Conservation (phyloP, 2,113 vertebrate genomes). For the Strix uralensis region DNA sequence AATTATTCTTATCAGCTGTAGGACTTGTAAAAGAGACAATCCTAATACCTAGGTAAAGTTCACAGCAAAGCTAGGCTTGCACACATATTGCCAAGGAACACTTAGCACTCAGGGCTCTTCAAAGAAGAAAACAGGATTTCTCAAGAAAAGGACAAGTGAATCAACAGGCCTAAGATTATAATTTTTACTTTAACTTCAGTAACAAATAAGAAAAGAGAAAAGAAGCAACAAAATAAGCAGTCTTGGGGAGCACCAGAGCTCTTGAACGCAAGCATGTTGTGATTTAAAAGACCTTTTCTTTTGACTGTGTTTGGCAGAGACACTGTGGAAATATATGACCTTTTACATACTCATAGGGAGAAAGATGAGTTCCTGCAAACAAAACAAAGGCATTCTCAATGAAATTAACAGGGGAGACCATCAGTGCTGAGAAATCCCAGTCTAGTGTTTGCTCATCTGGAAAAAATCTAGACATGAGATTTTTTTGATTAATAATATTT, state of each 20-base stretch:
- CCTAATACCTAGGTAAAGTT: background rate
- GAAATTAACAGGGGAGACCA: background rate
- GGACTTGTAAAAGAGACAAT: background rate
- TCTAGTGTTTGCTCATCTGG: slow-evolving; percentile 42
- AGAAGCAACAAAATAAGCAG: background rate
- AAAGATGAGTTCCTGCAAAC: slow-evolving; percentile 45
- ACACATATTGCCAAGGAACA: background rate
- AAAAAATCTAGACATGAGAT: slow-evolving; percentile 45
- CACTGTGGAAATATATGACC: slow-evolving; percentile 48
- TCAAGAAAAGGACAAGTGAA: background rate
- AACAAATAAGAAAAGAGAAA: background rate
- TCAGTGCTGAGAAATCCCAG: slow-evolving; percentile 31
- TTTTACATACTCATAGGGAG: slow-evolving; percentile 34
- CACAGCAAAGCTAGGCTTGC: background rate
- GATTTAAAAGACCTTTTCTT: slow-evolving; percentile 23
- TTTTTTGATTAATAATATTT: background rate
- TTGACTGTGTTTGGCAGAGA: slow-evolving; percentile 26
- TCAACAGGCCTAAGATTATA: background rate
- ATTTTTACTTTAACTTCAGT: background rate
- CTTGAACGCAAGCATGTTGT: background rate
- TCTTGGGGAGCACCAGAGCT: background rate
- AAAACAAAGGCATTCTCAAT: slow-evolving; percentile 40
- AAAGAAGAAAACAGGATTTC: background rate
- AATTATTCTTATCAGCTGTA: background rate
- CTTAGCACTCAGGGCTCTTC: background rate